Evolutionary conservation across 2,888 invertebrate genomes (phyloP), one percentile per base, ranked within the genome.

Genomic region (Choristoneura rosaceana): DNA sequence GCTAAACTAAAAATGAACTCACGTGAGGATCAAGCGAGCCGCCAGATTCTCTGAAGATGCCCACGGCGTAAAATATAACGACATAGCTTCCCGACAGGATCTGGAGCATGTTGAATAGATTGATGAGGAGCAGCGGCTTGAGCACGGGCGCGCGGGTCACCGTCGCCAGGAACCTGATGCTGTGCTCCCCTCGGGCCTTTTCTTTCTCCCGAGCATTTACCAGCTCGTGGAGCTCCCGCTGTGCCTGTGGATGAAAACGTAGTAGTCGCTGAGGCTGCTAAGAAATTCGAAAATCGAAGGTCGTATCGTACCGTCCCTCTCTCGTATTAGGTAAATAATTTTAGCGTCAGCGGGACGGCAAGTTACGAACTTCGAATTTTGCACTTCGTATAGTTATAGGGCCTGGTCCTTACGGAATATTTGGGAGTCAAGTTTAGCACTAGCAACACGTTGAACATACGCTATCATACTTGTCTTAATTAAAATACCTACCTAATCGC

Each of bases 31-130:
- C 78, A 17, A 93, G 76, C 9, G 94, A 86, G 74, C 95, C 95
- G 4, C 95, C 95, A 70, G 95, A 90, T 71, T 96, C 95, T 8
- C 94, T 89, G 9, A 97, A 94, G 71, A 97, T 96, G 79, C 97
- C 96, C 0, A 97, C 96, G 0, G 97, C 97, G 83, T 97, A 97
- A 89, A 97, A 97, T 70, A 97, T 96, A 70, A 97, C 95, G 14
- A 97, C 94, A 82, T 96, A 97, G 17, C 97, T 97, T 64, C 97
- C 97, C 4, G 97, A 96, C 55, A 96, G 89, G 77, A 96, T 96
- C 86, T 97, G 97, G 75, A 97, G 93, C 77, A 96, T 87, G 84
- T 96, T 96, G 89, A 97, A 97, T 0, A 95, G 91, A 81, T 96
- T 96, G 80, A 97, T 96, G 61, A 97, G 96, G 10, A 96, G 86